Percentiles rank a stretch among this genome's conserved stretches.
phyloP scores from a whole-genome alignment of 2,797 vertebrate genomes.

The Nannoperca obscura region DNA sequence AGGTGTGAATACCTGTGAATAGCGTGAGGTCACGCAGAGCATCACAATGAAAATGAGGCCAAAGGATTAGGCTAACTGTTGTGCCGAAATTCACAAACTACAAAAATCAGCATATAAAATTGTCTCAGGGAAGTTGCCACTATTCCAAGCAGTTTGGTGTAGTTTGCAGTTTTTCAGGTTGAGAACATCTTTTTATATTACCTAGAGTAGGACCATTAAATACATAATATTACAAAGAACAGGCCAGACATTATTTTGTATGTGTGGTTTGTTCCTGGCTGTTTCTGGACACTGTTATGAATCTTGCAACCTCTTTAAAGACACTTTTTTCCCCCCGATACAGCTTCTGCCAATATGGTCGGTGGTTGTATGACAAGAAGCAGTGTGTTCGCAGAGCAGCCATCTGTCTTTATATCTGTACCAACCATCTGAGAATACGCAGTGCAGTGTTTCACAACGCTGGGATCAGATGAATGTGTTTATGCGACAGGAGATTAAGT shows the following conservation, averaged over 20 bases:
- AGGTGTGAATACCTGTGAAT: not conserved
- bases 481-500: not conserved
- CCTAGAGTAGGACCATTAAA: not conserved
- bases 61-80: not conserved
- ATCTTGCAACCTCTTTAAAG: not conserved
- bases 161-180: not conserved
- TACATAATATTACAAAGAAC: not conserved
- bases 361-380: not conserved
- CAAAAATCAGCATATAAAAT: not conserved
- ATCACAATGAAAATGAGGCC: not conserved
- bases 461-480: not conserved
- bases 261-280: not conserved
- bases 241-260: not conserved
- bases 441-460: not conserved
- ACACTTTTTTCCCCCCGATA: not conserved
- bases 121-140: not conserved
- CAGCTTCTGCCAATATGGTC: not conserved
- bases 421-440: not conserved
- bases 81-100: not conserved
- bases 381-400: not conserved
- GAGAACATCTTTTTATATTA: not conserved
- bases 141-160: not conserved
- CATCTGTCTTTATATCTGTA: constrained; percentile 7
- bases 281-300: not conserved
- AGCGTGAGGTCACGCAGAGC: not conserved